These are phyloP conservation scores for Hyposoter didymator DNA, from an alignment of 2,888 invertebrate species.

Conservation along the genomic window DNA sequence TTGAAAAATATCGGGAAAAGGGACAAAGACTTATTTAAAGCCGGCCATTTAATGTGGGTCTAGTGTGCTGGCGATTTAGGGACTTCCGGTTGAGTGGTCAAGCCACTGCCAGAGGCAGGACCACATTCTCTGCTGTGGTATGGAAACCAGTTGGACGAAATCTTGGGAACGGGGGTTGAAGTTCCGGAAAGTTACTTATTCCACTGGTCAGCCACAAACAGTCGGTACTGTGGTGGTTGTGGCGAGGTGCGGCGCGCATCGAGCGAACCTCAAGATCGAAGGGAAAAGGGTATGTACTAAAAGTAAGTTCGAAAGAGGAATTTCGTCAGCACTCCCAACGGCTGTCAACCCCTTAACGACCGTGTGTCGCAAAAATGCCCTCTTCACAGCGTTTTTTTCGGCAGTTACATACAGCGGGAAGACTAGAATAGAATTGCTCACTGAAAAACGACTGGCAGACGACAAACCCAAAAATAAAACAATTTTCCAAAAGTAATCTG, in stretches of 20 bases:
- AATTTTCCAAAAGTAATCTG: not conserved
- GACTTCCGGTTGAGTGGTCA: conserved; percentile 9
- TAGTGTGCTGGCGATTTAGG: not conserved
- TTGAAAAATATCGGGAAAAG: not conserved
- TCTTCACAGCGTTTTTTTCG: not conserved
- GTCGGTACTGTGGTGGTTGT: conserved; percentile 38
- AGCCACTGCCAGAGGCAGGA: conserved; percentile 22
- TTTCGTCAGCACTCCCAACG: conserved; percentile 6
- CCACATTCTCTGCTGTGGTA: not conserved
- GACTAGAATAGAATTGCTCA: not conserved
- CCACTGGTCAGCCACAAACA: conserved; percentile 64
- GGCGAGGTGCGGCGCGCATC: conserved; percentile 37
- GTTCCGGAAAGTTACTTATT: conserved; percentile 62
- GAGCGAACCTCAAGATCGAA: conserved; percentile 39
- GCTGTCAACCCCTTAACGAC: conserved; percentile 14
- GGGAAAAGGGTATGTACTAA: conserved; percentile 15
- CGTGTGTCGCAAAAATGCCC: not conserved
- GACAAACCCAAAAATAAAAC: not conserved
- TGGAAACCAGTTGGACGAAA: conserved; percentile 40
- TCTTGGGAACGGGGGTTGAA: conserved; percentile 43
- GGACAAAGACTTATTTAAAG: not conserved
- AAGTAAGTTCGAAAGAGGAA: conserved; percentile 25
- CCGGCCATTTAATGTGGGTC: not conserved
- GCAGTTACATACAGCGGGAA: too few relatives aligned
- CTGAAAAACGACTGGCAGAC: not conserved